Conservation (phyloP, 2,888 invertebrate species). For the Sarcophaga carnaria region DNA sequence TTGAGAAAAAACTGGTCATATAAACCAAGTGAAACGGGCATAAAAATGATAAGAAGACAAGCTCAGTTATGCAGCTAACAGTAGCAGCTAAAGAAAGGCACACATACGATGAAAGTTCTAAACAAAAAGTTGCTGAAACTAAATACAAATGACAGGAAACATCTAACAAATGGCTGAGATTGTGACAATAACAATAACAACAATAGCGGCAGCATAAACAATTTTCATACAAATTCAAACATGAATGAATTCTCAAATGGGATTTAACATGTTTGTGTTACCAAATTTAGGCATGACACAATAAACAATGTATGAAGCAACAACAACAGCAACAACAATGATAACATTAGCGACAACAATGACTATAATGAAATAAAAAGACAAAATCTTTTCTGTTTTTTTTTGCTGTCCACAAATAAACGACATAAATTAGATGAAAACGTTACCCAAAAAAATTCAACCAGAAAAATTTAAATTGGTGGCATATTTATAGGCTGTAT, state of each 20-base stretch:
- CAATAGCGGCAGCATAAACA: slow-evolving; percentile 54
- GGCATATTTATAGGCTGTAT: too few relatives aligned
- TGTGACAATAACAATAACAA: slow-evolving; percentile 54
- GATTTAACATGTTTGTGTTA: slow-evolving; percentile 61
- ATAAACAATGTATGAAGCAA: slow-evolving; percentile 11
- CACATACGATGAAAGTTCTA: not conserved
- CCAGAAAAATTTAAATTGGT: too few relatives aligned
- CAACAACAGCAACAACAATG: not conserved
- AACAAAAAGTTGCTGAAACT: slow-evolving; percentile 14
- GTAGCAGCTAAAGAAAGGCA: not conserved
- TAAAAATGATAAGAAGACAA: too few relatives aligned
- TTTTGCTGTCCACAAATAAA: not conserved
- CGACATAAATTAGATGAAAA: not conserved
- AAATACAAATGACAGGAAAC: slow-evolving; percentile 59
- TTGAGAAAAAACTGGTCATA: slow-evolving; percentile 12
- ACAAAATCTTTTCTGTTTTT: not conserved
- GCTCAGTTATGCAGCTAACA: not conserved
- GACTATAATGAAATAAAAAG: not conserved
- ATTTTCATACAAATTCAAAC: slow-evolving; percentile 58
- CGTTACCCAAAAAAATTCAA: not conserved
- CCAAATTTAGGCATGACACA: slow-evolving; percentile 67
- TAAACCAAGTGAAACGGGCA: not conserved
- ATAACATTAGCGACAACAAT: slow-evolving; percentile 18
- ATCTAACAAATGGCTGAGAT: slow-evolving; percentile 58
- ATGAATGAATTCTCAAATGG: slow-evolving; percentile 63